These are phyloP conservation scores for Athalia rosae DNA, from an alignment of 2,888 invertebrate species.

Conservation along the genomic window DNA sequence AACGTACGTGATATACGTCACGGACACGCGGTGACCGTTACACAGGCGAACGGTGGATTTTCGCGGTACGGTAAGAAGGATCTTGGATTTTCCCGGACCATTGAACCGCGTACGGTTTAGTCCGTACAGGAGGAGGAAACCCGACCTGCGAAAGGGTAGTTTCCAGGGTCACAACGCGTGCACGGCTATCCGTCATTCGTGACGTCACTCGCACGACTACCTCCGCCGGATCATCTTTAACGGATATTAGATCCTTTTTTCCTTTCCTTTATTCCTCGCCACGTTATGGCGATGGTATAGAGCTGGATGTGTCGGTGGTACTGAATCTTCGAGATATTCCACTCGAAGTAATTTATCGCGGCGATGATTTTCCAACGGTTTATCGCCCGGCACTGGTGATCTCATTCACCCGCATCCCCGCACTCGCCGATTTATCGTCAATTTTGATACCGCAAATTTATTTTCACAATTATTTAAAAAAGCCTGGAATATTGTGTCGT, in stretches of 20 bases:
- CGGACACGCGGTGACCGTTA: too few species aligned
- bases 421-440: not conserved
- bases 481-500: not conserved
- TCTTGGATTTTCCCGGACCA: slow-evolving; percentile 31
- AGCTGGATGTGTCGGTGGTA: not conserved
- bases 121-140: not conserved
- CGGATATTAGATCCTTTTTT: too few species aligned
- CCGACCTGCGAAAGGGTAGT: not conserved
- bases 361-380: slow-evolving; percentile 44
- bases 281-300: too few species aligned
- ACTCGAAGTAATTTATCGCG: slow-evolving; percentile 31
- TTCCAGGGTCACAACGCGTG: slow-evolving; percentile 4
- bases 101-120: slow-evolving; percentile 35
- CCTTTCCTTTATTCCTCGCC: too few species aligned
- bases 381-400: slow-evolving; percentile 21
- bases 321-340: slow-evolving; percentile 42
- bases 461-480: not conserved
- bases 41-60: not conserved
- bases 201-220: slow-evolving; percentile 35
- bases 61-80: slow-evolving; percentile 12
- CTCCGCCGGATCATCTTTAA: slow-evolving; percentile 24
- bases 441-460: not conserved
- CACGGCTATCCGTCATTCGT: slow-evolving; percentile 41
- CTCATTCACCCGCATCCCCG: slow-evolving; percentile 4
- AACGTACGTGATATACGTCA: too few species aligned